Conservation (phyloP, 2,888 invertebrate genomes). For the Habrosyne pyritoides region DNA sequence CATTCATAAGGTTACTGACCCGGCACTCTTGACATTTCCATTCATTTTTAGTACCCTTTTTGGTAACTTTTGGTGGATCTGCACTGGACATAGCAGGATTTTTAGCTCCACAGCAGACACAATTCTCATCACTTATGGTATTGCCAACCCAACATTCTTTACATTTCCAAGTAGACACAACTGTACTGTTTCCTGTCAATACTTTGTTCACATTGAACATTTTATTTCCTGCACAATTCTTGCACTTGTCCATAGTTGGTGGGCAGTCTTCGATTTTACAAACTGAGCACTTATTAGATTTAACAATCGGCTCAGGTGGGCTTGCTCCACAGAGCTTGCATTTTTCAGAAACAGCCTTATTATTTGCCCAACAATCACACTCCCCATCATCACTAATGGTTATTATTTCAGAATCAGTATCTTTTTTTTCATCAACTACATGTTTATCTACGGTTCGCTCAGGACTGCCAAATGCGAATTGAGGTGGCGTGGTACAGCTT, state of each 20-base stretch:
- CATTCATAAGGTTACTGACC: conserved; percentile 46
- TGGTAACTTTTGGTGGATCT: background rate
- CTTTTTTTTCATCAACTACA: conserved; percentile 26
- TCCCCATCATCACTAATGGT: conserved; percentile 27
- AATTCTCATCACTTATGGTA: conserved; percentile 41
- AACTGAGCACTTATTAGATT: conserved; percentile 36
- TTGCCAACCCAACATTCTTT: conserved; percentile 56
- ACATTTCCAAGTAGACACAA: conserved; percentile 28
- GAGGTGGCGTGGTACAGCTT: conserved; percentile 27
- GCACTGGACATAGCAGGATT: conserved; percentile 25
- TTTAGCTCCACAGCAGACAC: conserved; percentile 48
- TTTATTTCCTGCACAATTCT: conserved; percentile 34
- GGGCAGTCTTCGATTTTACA: conserved; percentile 45
- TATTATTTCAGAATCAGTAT: conserved; percentile 12
- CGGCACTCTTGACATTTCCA: conserved; percentile 62
- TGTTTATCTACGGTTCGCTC: conserved; percentile 44
- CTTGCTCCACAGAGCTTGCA: conserved; percentile 57
- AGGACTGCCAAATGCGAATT: conserved; percentile 57
- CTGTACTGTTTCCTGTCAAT: background rate
- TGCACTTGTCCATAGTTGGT: conserved; percentile 42
- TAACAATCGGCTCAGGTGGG: conserved; percentile 22
- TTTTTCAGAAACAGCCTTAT: conserved; percentile 46
- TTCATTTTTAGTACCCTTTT: conserved; percentile 34
- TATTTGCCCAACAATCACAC: conserved; percentile 58
- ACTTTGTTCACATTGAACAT: conserved; percentile 29